Base-by-base conservation (phyloP, 2,888 invertebrate species). In the Campoplex capitator region DNA sequence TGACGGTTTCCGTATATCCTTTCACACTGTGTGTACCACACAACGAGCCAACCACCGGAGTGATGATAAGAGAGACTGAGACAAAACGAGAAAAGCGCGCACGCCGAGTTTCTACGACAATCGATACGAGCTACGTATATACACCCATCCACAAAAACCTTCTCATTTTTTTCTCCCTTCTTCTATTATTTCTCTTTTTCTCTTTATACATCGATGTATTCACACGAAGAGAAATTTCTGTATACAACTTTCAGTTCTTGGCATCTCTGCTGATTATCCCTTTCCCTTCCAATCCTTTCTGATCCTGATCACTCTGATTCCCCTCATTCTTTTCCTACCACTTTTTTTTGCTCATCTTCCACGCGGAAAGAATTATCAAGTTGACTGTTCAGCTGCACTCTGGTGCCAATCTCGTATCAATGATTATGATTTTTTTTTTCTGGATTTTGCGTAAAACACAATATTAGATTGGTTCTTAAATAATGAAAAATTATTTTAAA, bases 101-200 rank as follows among this genome's bases (percentile, higher is more conserved):
- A 88, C 89, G 91, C 87, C 87, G 88, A 85, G 87, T 84, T 88
- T 87, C 89, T 89, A 89, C 89, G 88, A 91, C 90, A 91, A 92
- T 92, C 92, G 91, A 91, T 92, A 91, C 88, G 86, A 65, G 88
- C 89, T 88, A 90, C 89, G 88, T 90, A 89, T 88, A 90, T 89
- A 88, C 89, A 89, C 90, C 88, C 89, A 79, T 77, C 86, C 85
- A 56, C 70, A 73, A 88, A 90, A 51, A 85, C 89, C 91, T 90
- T 89, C 89, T 58, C 65, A 79, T 84, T 54, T 83, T 68, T 56
- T 28, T 35, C n/a, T 38, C 32, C 9, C 68, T 81, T 65, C 54
- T 23, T 23, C 23, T 23, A 23, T 23, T 23, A 23, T 56, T 28
- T 35, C n/a, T 38, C 32, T 13, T 65, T 81, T 65, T 45, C 58